Evolutionary conservation across 2,113 vertebrate species (phyloP).

Genomic region (Cavia aperea): DNA sequence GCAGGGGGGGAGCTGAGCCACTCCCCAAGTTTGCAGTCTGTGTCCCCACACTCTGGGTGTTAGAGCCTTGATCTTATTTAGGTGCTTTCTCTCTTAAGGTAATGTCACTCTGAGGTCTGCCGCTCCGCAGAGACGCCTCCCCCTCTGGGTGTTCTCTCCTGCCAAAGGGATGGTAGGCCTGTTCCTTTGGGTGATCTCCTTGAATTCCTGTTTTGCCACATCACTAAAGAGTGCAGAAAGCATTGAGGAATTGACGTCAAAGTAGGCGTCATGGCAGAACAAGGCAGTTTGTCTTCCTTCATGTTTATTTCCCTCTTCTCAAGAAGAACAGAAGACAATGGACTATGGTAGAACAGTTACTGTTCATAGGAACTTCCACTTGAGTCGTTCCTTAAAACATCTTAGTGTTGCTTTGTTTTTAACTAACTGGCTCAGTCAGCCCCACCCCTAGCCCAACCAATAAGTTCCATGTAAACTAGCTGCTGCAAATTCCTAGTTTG

Average conservation of each 20-base stretch:
- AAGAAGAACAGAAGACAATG: not conserved
- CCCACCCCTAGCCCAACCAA: not conserved
- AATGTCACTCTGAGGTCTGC: not conserved
- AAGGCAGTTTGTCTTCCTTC: not conserved
- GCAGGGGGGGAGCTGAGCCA: not conserved
- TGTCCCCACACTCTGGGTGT: rapidly evolving
- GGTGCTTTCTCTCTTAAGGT: not conserved
- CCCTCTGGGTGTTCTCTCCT: not conserved
- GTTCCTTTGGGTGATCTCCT: not conserved
- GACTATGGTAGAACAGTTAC: not conserved
- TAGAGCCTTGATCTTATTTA: not conserved
- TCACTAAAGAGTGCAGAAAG: not conserved
- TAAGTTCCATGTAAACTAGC: not conserved
- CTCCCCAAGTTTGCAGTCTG: not conserved
- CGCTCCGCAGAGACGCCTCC: not conserved
- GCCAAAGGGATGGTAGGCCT: not conserved
- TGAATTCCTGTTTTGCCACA: not conserved
- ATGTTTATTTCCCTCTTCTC: not conserved
- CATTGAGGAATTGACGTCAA: not conserved
- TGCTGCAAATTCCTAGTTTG: not conserved
- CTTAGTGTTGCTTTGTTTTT: not conserved
- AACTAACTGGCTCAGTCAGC: not conserved
- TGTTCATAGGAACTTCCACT: not conserved
- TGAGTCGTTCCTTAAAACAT: not conserved
- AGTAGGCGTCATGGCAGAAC: not conserved